Conservation (phyloP, 2,113 vertebrate species). For the Macrotis lagotis region DNA sequence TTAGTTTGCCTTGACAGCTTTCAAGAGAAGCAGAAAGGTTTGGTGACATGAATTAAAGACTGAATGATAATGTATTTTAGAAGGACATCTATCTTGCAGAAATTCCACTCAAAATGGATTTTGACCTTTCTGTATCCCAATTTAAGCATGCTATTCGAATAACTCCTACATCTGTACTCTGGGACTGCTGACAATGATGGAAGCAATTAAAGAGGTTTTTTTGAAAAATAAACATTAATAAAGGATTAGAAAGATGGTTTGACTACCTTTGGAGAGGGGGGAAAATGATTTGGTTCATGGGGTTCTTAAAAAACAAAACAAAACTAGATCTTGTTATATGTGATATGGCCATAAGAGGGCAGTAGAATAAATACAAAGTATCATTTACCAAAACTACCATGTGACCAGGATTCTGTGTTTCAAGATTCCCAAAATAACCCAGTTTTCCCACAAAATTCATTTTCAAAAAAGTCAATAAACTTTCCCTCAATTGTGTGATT, state of each 20-base stretch:
- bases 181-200: constrained; percentile 38
- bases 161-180: constrained; percentile 26
- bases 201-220: neutral
- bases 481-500: neutral
- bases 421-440: neutral
- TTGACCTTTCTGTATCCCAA: constrained; percentile 31
- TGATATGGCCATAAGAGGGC: constrained; percentile 60
- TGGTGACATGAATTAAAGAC: constrained; percentile 59
- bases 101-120: neutral
- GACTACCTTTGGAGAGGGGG: neutral
- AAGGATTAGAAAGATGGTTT: neutral
- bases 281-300: neutral
- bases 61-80: neutral
- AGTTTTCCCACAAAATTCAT: neutral
- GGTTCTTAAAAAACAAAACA: neutral
- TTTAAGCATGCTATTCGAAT: constrained; percentile 40
- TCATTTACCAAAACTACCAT: accelerated
- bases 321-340: neutral
- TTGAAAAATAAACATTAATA: constrained; percentile 23
- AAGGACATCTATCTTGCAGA: neutral
- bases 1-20: neutral
- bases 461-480: constrained; percentile 21
- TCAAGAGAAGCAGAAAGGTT: constrained; percentile 60
- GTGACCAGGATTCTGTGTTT: neutral
- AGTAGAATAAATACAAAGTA: neutral